phyloP scores from a whole-genome alignment of 2,797 vertebrate species.

The Phalloptychus januarius region DNA sequence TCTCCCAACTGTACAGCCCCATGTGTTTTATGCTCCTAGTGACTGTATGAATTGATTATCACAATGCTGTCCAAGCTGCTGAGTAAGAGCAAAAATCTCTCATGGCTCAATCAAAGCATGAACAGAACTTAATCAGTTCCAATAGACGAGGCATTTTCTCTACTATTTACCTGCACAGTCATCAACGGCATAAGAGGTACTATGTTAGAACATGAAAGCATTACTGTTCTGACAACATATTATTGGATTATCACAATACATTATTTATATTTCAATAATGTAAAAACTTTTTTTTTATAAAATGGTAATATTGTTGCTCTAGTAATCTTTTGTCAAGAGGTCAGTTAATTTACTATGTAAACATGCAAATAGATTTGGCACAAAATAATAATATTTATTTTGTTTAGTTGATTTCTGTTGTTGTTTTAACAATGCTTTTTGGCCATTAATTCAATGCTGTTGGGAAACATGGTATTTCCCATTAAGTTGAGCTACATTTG shows the following conservation, averaged over 20 bases:
- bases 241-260: not conserved
- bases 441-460: not conserved
- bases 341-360: not conserved
- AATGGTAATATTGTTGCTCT: no score
- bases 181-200: not conserved
- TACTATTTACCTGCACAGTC: not conserved
- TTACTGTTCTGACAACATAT: not conserved
- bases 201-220: not conserved
- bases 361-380: not conserved
- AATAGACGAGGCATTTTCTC: not conserved
- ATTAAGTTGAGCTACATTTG: not conserved
- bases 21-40: not conserved
- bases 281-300: no score
- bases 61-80: not conserved
- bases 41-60: not conserved
- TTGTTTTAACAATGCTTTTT: not conserved
- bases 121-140: not conserved
- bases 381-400: not conserved
- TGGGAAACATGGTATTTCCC: not conserved
- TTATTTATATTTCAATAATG: not conserved
- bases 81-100: not conserved
- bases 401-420: not conserved
- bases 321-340: no score
- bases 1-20: not conserved
- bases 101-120: not conserved